Base-by-base conservation (phyloP, 2,113 vertebrate genomes). In the Pygoscelis adeliae region DNA sequence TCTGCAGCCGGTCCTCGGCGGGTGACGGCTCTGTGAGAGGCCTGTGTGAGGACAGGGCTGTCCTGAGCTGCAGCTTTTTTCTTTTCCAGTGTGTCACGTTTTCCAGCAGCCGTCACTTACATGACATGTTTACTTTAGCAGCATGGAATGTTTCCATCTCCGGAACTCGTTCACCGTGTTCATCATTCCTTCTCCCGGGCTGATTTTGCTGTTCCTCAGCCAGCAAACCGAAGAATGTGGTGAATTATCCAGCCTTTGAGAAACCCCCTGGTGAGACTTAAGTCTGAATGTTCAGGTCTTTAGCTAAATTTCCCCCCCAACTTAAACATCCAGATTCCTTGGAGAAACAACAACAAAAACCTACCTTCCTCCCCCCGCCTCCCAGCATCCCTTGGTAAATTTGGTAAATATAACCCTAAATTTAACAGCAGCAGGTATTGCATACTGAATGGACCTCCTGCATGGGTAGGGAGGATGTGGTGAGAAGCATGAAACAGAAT, bases 151-250 rank as follows among this genome's bases (percentile, higher is more conserved):
- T 13, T 49, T 23, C 50, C 38, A 0, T 13, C 7, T 9, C 21
- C 11, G 1, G 17, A 10, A 5, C 16, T 26, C 2, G 0, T 26
- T 21, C 34, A 1, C 26, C 7, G 1, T 5, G 10, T 34, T 44
- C 15, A 5, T 13, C 2, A 1, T 56, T 61, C 46, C 61, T 12
- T n/a, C 34, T 62, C 27, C 30, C 52, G 3, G 40, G 36, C 36
- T 25, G 73, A 2, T n/a, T 53, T 17, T 30, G 25, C 32, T 3
- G 3, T 18, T 81, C 49, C 32, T 50, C 73, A 52, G 46, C 17
- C 65, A 32, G 76, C 40, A 19, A 38, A 17, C 40, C 0, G 3
- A 65, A 61, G 40, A 34, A 5, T 3, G 18, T n/a, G 38, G 27
- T 55, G 59, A 70, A 73, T 49, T 13, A 49, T 1, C 30, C 59